Evolutionary conservation across 2,888 invertebrate genomes (phyloP), one percentile per base, ranked within the genome.

Genomic region (Tinea trinotella): DNA sequence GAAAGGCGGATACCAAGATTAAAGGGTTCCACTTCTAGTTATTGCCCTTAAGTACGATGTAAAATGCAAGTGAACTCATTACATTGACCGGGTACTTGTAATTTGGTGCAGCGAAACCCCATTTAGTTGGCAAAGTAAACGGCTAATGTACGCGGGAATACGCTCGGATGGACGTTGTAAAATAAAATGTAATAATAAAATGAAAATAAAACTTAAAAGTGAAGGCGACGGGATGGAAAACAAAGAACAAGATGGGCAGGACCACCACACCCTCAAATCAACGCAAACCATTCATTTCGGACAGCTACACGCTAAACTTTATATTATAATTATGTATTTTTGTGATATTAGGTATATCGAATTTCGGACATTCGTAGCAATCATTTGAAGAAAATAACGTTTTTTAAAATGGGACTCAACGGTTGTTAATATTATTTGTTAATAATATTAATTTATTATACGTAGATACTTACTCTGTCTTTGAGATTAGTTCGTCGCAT

Each of bases 11-110:
- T 62, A 61, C 22, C 62, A 60, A 79, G 81, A 82, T 82, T 70
- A 77, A 78, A 72, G 82, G 73, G 61, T 68, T 70, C 69, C 61
- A 67, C 67, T 68, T 67, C 70, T 80, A 77, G 79, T 83, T 84
- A 83, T 83, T 77, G 74, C 82, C 74, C 77, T 71, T 85, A 85
- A 85, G 78, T 85, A 79, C 83, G 80, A 84, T 73, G 76, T 80
- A 83, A 81, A 76, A 56, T 22, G 77, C 81, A 81, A 82, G 81
- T 81, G 80, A 77, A 78, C 72, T 76, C 61, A 68, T 74, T 71
- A 76, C 76, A 74, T 74, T 72, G 68, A 67, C 72, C 67, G 70
- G 67, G 67, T 70, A 70, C 71, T 65, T 81, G 76, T 81, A 84
- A 84, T 85, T 85, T 84, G 74, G 82, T 71, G 50, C 78, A 74